These are phyloP conservation scores for Phylloscopus trochilus DNA, from an alignment of 2,113 vertebrate genomes.

Conservation along the genomic window DNA sequence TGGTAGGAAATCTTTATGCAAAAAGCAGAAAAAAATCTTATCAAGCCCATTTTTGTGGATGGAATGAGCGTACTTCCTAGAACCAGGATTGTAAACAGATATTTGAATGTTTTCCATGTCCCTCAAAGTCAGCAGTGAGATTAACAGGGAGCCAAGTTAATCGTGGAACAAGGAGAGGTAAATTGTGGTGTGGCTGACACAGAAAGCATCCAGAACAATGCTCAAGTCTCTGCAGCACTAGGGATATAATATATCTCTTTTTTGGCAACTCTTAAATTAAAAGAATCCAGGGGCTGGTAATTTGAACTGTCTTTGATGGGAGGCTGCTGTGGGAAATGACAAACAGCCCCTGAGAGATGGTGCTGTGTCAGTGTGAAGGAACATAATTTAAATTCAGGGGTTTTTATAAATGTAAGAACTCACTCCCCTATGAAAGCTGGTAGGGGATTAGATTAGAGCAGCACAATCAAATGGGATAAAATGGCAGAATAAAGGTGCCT, in stretches of 20 bases:
- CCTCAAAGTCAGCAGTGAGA: not conserved
- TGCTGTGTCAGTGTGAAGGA: not conserved
- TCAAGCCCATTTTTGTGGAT: not conserved
- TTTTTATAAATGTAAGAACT: not conserved
- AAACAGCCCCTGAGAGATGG: not conserved
- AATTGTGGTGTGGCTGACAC: not conserved
- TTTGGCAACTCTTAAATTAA: constrained; percentile 3
- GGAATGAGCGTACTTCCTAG: not conserved
- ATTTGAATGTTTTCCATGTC: not conserved
- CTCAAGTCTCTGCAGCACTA: not conserved
- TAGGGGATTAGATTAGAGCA: not conserved
- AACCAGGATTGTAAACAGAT: not conserved
- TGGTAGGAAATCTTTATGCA: not conserved
- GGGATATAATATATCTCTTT: not conserved
- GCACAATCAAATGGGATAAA: not conserved
- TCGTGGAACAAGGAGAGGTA: not conserved
- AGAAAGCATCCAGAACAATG: not conserved
- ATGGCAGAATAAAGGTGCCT: not conserved
- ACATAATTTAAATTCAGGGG: not conserved
- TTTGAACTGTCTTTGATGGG: not conserved
- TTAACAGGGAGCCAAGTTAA: not conserved
- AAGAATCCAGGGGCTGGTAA: not conserved
- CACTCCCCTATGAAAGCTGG: not conserved
- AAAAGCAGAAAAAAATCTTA: not conserved
- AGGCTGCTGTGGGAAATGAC: not conserved